Percentiles rank a stretch among this genome's conserved stretches.
phyloP scores from a whole-genome alignment of 2,888 invertebrate genomes.

The Stenoptilia bipunctidactyla region DNA sequence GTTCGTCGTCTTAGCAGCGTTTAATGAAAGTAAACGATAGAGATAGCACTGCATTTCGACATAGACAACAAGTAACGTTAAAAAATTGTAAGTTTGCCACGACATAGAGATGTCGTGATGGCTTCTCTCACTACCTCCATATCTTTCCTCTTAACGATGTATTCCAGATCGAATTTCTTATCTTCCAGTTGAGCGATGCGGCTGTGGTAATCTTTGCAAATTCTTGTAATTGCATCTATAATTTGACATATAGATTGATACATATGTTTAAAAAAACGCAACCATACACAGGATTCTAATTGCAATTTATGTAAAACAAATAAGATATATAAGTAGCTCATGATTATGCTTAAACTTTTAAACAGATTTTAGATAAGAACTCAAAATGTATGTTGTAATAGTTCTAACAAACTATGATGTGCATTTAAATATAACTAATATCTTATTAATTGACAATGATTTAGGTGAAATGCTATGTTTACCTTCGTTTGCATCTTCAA shows the following conservation, averaged over 20 bases:
- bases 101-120: constrained; percentile 38
- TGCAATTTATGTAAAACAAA: too few species aligned
- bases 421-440: too few species aligned
- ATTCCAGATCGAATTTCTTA: constrained; percentile 98
- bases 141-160: constrained; percentile 98
- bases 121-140: constrained; percentile 86
- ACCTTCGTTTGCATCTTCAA: constrained; percentile 96
- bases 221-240: constrained; percentile 82
- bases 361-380: background rate
- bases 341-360: background rate
- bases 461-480: constrained; percentile 25
- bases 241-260: constrained; percentile 18
- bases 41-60: constrained; percentile 55
- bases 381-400: background rate
- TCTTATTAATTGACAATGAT: background rate
- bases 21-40: constrained; percentile 49
- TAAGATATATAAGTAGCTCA: too few species aligned
- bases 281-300: background rate
- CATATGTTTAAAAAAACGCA: background rate
- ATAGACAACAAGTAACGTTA: constrained; percentile 48
- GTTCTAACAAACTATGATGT: too few species aligned
- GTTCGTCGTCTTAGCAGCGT: constrained; percentile 36
- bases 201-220: constrained; percentile 88
- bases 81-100: constrained; percentile 57
- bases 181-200: constrained; percentile 92